Percentiles rank a stretch among this genome's conserved stretches.
Conservation (phyloP, 2,888 invertebrate species). For the Stenotaenia linearis region DNA sequence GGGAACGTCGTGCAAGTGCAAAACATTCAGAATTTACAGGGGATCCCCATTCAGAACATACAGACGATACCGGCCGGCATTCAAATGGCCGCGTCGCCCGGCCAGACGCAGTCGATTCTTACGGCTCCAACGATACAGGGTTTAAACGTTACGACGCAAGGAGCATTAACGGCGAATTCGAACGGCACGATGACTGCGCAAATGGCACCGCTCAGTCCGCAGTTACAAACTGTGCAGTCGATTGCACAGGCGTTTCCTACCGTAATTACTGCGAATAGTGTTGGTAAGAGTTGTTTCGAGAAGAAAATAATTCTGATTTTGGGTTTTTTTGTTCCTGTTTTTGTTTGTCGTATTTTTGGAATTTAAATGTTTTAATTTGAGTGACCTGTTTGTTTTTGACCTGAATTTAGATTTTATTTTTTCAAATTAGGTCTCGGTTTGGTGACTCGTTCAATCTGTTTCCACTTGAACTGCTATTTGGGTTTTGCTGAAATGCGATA, state of each 20-base stretch:
- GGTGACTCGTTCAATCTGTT: not conserved
- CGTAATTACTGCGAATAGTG: constrained; percentile 47
- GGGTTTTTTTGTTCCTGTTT: too few relatives aligned
- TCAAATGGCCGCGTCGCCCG: not conserved
- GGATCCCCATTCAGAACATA: constrained; percentile 33
- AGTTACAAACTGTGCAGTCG: constrained; percentile 36
- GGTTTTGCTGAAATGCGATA: not conserved
- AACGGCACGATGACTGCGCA: constrained; percentile 27
- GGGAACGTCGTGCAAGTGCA: constrained; percentile 34
- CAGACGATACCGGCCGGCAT: constrained; percentile 27
- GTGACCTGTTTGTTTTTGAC: not conserved
- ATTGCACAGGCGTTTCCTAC: constrained; percentile 62
- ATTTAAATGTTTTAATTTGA: not conserved
- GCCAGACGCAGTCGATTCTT: constrained; percentile 6
- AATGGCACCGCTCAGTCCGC: constrained; percentile 35
- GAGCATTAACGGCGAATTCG: not conserved
- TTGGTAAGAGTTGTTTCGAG: not conserved
- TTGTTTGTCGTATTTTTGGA: too few relatives aligned
- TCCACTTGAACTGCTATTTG: not conserved
- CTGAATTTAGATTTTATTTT: not conserved
- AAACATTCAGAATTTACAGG: constrained; percentile 31
- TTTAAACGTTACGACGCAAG: constrained; percentile 27
- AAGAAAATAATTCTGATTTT: not conserved
- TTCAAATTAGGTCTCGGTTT: not conserved
- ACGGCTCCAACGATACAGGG: constrained; percentile 11